phyloP scores from a whole-genome alignment of 2,113 vertebrate species.

The pig (Sus scrofa) region T2T-Sscrofa CM000825.6:48882001-48882500 shows the following conservation, averaged over 20 bases:
- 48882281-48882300: background rate
- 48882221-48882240: too few species aligned
- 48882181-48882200: too few species aligned
- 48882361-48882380: fast-evolving
- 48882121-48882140: background rate
- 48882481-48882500: background rate
- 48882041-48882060: background rate
- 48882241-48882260: too few species aligned
- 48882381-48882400: background rate
- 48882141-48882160: background rate
- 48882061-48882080: background rate
- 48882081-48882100: background rate
- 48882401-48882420: background rate
- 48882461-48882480: background rate
- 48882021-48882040: background rate
- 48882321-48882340: background rate
- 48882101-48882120: background rate
- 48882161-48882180: too few species aligned
- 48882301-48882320: background rate
- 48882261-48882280: background rate
- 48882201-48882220: too few species aligned
- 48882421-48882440: background rate
- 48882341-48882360: too few species aligned
- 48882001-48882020: too few species aligned
- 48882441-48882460: too few species aligned